Evolutionary conservation across 1,140 invertebrate genomes (phyloP), one percentile per base, ranked within the genome.

Genomic region (Pseudomyrmex cubaensis): DNA sequence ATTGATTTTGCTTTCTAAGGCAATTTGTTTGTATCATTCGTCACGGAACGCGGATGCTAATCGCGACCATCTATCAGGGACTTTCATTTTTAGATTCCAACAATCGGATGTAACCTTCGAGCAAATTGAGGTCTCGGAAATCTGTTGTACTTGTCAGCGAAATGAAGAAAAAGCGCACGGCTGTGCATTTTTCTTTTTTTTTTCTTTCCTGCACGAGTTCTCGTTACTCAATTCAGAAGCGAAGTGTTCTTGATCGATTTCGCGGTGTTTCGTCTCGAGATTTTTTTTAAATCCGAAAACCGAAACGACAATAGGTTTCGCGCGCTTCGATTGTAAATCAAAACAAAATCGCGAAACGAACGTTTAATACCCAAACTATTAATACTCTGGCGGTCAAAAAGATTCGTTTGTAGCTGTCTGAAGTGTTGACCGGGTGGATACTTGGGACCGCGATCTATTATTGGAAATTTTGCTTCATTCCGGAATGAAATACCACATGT

Each of bases 41-140:
- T 78, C 74, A 83, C 74, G 63, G 50, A 83, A 83, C 17, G 25
- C 54, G 77, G 46, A 78, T 69, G 63, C 25, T 78, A 83, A 83
- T 83, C 74, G 48, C 52, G 46, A 67, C 8, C 54, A 52, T 83
- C 54, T 50, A 56, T 67, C 61, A 35, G 15, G 25, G 2, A 2
- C 17, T 78, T 83, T 66, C 63, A 67, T 78, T 83, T 62, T 52
- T 61, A 76, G 13, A 66, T 66, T 77, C 8, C 44, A 59, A n/a
- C 66, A 59, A 80, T 80, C 44, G 20, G 44, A 78, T 25, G 44
- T 59, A 78, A 69, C 7, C 35, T 57, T 78, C 54, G 13, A 44
- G 20, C 20, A 50, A 70, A 78, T 70, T 12, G 64, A 70, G 44
- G 35, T 56, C 50, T 70, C 15, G 35, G 35, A 0, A 0, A 35